Base-by-base conservation (phyloP, 2,113 vertebrate species). In the Gavialis gangeticus region DNA sequence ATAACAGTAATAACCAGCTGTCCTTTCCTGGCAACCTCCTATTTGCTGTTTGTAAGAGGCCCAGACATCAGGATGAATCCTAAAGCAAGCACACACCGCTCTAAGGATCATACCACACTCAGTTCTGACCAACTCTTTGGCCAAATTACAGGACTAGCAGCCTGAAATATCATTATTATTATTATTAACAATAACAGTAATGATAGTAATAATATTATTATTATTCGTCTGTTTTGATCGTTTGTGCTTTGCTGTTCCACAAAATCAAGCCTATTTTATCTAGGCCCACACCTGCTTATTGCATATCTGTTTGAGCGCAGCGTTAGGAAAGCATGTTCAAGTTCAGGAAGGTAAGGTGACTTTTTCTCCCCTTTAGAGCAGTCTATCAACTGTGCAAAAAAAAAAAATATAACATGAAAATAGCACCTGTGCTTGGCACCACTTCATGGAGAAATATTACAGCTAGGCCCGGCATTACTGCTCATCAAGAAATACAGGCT, bases 281-380 rank as follows among this genome's bases (percentile, higher is more conserved):
- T 10, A 21, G 92, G 67, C 95, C 93, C 75, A 28, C 2, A 24
- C 34, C 2, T 83, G 82, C 91, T 88, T 78, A 95, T 92, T 95
- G 96, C 95, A 95, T 95, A 91, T 91, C 24, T 79, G 90, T 90
- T 88, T 90, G 94, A 92, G 91, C 87, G 82, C 93, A 95, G 94
- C 96, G 93, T 95, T 92, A 86, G 91, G 95, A 96, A 93, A 96
- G 85, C 82, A 94, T 95, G 93, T 82, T 84, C 88, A 96, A 95
- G 93, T 80, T 75, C 93, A 92, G 91, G 2, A 58, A 90, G 79
- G 96, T 89, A 91, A 94, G 90, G 89, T 96, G 95, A 96, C 82
- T 94, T 92, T 88, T 5, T n/a, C 78, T 85, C 93, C 64, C 22
- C 58, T 96, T 82, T 89, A 78, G 92, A 1, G 1, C 85, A 86